Conservation (phyloP, 2,888 invertebrate genomes). For the Drosophila sordidapex region DNA sequence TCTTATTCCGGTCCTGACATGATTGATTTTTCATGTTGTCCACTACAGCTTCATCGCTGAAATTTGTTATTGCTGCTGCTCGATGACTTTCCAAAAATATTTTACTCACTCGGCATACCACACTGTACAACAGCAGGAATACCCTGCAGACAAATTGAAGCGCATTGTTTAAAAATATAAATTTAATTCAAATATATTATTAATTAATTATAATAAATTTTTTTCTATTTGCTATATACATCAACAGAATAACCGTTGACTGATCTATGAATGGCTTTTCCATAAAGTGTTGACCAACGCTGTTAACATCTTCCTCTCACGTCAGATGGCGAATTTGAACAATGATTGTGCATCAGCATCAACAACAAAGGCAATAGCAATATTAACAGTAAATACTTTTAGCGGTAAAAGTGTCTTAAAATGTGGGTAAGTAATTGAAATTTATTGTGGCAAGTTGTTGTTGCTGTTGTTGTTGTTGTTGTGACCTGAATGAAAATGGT, state of each 20-base stretch:
- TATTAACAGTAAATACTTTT: slow-evolving; percentile 64
- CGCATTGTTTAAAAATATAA: background rate
- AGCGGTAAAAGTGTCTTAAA: slow-evolving; percentile 81
- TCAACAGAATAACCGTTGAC: background rate
- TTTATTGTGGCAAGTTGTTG: slow-evolving; percentile 79
- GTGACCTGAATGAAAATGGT: slow-evolving; percentile 47
- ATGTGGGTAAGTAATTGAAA: slow-evolving; percentile 80
- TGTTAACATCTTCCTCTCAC: slow-evolving; percentile 20
- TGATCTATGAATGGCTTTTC: background rate
- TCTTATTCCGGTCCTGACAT: slow-evolving; percentile 82
- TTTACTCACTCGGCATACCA: slow-evolving; percentile 55
- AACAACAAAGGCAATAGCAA: slow-evolving; percentile 22
- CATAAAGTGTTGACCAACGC: slow-evolving; percentile 8
- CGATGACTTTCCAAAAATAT: slow-evolving; percentile 81
- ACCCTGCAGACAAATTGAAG: slow-evolving; percentile 3
- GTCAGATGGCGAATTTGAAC: slow-evolving; percentile 41
- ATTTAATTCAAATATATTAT: background rate
- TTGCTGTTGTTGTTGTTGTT: slow-evolving; percentile 31
- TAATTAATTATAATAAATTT: too few relatives aligned
- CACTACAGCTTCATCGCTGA: slow-evolving; percentile 42
- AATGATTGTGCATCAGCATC: slow-evolving; percentile 43
- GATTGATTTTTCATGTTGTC: slow-evolving; percentile 82
- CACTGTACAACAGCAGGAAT: slow-evolving; percentile 11
- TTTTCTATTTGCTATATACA: background rate
- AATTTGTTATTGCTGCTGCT: slow-evolving; percentile 44